Evolutionary conservation across 2,113 vertebrate species (phyloP).

Genomic region (Regulus satrapa): DNA sequence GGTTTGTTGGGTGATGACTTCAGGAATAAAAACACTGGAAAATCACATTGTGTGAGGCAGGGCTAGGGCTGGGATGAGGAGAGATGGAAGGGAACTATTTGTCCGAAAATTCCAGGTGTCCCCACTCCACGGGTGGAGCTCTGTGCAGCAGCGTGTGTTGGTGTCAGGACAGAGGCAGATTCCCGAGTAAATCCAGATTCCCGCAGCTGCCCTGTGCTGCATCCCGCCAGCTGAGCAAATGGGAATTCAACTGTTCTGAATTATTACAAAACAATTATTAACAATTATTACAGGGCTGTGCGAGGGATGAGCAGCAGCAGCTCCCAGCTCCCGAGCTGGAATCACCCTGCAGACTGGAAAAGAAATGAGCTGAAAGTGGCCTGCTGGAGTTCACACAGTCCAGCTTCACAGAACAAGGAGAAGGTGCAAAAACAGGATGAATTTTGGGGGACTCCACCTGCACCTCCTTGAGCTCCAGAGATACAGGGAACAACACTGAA

Average conservation of each 20-base stretch:
- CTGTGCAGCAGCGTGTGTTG: rapidly evolving
- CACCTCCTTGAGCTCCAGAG: not conserved
- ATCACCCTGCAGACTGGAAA: not conserved
- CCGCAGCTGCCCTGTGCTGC: not conserved
- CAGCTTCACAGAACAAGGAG: not conserved
- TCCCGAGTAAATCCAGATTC: rapidly evolving
- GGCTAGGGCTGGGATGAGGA: not conserved
- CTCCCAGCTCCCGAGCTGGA: not conserved
- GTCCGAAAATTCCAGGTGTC: not conserved
- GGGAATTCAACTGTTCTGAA: not conserved
- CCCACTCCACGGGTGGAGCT: rapidly evolving
- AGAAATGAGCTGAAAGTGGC: not conserved
- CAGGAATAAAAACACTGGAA: not conserved
- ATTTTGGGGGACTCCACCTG: not conserved
- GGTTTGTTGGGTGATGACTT: not conserved
- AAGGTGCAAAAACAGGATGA: not conserved
- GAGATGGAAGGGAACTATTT: not conserved
- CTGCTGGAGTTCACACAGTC: not conserved
- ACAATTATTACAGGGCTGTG: no score
- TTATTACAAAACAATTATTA: not conserved
- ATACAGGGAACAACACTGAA: rapidly evolving
- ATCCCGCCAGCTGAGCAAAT: not conserved
- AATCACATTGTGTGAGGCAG: not conserved
- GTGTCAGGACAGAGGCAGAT: not conserved
- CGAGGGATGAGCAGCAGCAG: not conserved